These are phyloP conservation scores for Scaptomyza pallida DNA, from an alignment of 1,140 invertebrate genomes.

Conservation along the genomic window DNA sequence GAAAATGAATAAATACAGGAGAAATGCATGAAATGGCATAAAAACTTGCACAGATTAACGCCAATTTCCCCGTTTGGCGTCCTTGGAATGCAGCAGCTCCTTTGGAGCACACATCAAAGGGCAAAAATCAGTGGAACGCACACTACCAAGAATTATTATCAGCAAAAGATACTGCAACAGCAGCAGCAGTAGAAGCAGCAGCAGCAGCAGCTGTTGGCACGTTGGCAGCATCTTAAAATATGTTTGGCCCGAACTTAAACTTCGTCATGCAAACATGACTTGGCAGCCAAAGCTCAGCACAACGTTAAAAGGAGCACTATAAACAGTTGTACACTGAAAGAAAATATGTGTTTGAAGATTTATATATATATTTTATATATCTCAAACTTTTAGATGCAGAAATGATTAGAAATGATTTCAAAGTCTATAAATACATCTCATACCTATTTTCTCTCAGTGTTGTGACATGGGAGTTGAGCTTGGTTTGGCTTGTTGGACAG, in stretches of 20 bases:
- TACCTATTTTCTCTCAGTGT: neutral
- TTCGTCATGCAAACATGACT: conserved; percentile 80
- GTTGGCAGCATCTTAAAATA: conserved; percentile 59
- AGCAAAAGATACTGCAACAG: conserved; percentile 48
- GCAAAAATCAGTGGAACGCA: too few species aligned
- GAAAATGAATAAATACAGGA: conserved; percentile 2
- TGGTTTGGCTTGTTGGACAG: conserved; percentile 25
- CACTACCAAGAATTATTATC: conserved; percentile 29
- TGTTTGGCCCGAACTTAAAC: conserved; percentile 48
- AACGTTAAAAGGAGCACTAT: neutral
- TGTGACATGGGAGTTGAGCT: neutral
- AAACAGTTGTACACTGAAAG: too few species aligned
- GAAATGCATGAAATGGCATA: conserved; percentile 19
- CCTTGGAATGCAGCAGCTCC: conserved; percentile 3
- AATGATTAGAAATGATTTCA: too few species aligned
- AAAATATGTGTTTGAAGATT: too few species aligned
- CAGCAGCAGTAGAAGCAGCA: too few species aligned
- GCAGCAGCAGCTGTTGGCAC: conserved; percentile 33
- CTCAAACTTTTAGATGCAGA: too few species aligned
- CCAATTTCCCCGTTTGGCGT: conserved; percentile 47
- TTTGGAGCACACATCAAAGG: too few species aligned
- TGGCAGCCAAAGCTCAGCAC: conserved; percentile 45
- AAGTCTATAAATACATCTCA: too few species aligned
- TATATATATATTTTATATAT: too few species aligned
- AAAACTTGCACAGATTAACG: conserved; percentile 50